Evolutionary conservation across 2,888 invertebrate species (phyloP).

Genomic region (Minunthozetes semirufus): DNA sequence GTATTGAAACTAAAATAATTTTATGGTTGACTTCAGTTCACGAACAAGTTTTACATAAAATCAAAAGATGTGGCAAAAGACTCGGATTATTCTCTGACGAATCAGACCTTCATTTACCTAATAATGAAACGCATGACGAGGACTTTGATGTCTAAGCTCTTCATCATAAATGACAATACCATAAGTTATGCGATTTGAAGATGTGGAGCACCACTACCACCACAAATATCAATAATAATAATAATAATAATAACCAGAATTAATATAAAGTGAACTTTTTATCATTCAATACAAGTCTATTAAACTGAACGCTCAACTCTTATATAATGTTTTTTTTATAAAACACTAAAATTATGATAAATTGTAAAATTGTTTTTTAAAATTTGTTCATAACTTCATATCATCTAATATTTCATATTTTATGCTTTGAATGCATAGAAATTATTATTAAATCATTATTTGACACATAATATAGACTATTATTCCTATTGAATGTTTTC

Average conservation of each 20-base stretch:
- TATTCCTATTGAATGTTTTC: neutral
- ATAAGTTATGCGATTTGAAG: too few relatives aligned
- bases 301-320: neutral
- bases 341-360: neutral
- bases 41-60: slow-evolving; percentile 84
- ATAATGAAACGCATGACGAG: slow-evolving; percentile 1
- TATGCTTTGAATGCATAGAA: neutral
- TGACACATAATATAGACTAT: neutral
- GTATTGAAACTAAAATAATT: neutral
- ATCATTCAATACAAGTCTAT: neutral
- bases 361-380: neutral
- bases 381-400: neutral
- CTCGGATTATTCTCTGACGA: slow-evolving; percentile 43
- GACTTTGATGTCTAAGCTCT: slow-evolving; percentile 11
- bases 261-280: neutral
- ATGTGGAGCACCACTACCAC: too few relatives aligned
- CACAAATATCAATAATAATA: too few relatives aligned
- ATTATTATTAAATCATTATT: neutral
- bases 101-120: neutral
- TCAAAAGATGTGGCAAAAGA: slow-evolving; percentile 58
- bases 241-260: neutral
- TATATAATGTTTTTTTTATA: neutral
- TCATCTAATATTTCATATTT: neutral
- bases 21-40: slow-evolving; percentile 50
- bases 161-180: too few relatives aligned